Percentiles rank a stretch among this genome's conserved stretches.
These are phyloP conservation scores for Rhorus exstirpatorius DNA, from an alignment of 2,888 invertebrate genomes.

Conservation along the genomic window DNA sequence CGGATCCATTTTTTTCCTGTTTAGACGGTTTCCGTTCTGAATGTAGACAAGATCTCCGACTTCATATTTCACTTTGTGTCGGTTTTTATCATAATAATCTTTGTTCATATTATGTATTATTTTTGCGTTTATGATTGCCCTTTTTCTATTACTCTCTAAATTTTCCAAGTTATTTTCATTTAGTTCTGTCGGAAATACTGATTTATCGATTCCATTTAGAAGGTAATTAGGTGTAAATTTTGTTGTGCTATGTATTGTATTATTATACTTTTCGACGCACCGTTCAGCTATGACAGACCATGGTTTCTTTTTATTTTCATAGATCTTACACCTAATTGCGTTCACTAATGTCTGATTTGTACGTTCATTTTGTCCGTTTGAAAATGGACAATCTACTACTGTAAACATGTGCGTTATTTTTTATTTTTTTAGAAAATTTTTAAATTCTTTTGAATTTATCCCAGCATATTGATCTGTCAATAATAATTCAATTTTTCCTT, in stretches of 20 bases:
- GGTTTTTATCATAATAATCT: conserved; percentile 46
- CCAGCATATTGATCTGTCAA: conserved; percentile 73
- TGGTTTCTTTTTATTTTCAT: conserved; percentile 37
- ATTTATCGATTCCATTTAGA: conserved; percentile 35
- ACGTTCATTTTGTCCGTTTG: too few relatives aligned
- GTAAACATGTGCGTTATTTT: conserved; percentile 30
- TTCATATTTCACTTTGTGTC: conserved; percentile 46
- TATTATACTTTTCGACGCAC: conserved; percentile 35
- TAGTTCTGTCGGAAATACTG: conserved; percentile 17
- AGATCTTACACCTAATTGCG: conserved; percentile 25
- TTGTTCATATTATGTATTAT: conserved; percentile 40
- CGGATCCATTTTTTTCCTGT: conserved; percentile 70
- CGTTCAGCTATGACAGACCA: conserved; percentile 52
- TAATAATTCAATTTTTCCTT: conserved; percentile 68
- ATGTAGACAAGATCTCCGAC: conserved; percentile 73
- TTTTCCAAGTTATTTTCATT: conserved; percentile 38
- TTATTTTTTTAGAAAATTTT: conserved; percentile 67
- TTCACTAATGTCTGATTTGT: conserved; percentile 48
- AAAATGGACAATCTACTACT: too few relatives aligned
- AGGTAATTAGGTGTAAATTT: conserved; percentile 43
- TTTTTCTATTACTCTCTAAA: conserved; percentile 44
- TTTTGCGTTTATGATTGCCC: conserved; percentile 36
- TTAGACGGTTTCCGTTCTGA: conserved; percentile 70
- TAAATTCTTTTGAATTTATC: conserved; percentile 73
- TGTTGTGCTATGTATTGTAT: conserved; percentile 47